Percentiles rank a stretch among this genome's conserved stretches.
Conservation (phyloP, 2,113 vertebrate genomes). For the Psophia crepitans region DNA sequence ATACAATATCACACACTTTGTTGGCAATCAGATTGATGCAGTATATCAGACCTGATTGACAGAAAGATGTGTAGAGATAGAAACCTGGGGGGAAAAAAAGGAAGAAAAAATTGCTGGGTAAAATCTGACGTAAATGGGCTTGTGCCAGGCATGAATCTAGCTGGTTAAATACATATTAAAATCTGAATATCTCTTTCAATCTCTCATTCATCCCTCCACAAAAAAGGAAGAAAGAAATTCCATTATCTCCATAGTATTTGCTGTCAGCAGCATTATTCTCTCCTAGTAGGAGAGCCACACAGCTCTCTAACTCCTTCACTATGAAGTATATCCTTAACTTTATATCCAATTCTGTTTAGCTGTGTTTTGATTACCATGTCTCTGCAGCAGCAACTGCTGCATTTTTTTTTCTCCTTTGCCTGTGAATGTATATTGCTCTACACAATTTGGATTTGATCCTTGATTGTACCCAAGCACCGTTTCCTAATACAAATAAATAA, state of each 20-base stretch:
- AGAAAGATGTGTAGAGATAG: neutral
- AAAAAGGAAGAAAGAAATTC: slow-evolving; percentile 15
- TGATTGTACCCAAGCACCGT: neutral
- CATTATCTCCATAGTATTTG: neutral
- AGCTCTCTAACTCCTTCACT: neutral
- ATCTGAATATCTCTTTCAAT: slow-evolving; percentile 15
- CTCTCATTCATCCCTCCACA: neutral
- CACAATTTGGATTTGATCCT: neutral
- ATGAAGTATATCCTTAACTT: neutral
- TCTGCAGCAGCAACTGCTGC: neutral
- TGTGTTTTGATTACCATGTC: neutral
- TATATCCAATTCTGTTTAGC: neutral
- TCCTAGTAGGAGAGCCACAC: neutral
- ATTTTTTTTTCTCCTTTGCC: neutral
- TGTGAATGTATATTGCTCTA: neutral
- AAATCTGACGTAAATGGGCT: neutral
- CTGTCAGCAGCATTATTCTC: slow-evolving; percentile 2
- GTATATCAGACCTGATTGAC: accelerated
- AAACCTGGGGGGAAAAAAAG: neutral
- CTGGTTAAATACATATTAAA: slow-evolving; percentile 1
- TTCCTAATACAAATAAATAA: slow-evolving; percentile 4
- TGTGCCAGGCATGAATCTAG: neutral
- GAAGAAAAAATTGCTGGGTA: neutral
- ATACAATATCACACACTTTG: neutral
- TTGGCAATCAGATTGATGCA: neutral